These are phyloP conservation scores for Acinonyx jubatus DNA, from an alignment of 2,113 vertebrate genomes.

Conservation along the genomic window DNA sequence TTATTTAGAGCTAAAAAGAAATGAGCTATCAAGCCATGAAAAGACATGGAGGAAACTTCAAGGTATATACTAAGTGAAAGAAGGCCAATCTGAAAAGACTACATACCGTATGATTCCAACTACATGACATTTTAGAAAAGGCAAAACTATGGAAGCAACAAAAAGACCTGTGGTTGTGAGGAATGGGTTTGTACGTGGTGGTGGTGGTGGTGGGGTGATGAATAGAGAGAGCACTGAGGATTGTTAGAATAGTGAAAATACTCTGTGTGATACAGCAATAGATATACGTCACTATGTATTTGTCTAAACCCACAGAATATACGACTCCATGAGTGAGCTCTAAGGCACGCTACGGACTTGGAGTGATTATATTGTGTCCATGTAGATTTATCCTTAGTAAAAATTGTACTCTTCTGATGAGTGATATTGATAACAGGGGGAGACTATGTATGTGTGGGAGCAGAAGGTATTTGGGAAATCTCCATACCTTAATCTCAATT, in stretches of 20 bases:
- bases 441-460: background rate
- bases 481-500: background rate
- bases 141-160: background rate
- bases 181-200: fast-evolving
- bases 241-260: background rate
- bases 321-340: background rate
- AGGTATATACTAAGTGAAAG: background rate
- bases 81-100: background rate
- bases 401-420: background rate
- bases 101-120: background rate
- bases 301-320: background rate
- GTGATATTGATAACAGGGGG: background rate
- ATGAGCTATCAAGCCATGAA: background rate
- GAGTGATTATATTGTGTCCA: background rate
- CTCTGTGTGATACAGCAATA: background rate
- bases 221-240: background rate
- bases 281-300: background rate
- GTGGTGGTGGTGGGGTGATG: background rate
- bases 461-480: background rate
- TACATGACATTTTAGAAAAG: background rate
- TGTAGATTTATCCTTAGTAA: background rate
- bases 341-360: background rate
- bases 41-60: background rate
- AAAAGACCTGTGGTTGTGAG: background rate
- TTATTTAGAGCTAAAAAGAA: background rate